phyloP scores from a whole-genome alignment of 2,888 invertebrate genomes.

The Sinohyriopsis cumingii region DNA sequence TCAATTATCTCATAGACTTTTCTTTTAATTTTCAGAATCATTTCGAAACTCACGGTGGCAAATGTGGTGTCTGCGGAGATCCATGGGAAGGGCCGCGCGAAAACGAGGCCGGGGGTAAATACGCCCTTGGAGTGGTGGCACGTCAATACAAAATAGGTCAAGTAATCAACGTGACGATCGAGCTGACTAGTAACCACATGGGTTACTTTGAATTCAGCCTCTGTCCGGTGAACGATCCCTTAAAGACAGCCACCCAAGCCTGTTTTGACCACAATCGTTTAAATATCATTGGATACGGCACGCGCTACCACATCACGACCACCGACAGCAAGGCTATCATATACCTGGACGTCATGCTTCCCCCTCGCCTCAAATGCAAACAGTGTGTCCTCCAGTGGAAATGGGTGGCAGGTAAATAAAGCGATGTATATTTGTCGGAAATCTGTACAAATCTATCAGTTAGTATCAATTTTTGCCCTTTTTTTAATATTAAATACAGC shows the following conservation, averaged over 20 bases:
- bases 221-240: conserved; percentile 41
- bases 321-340: conserved; percentile 13
- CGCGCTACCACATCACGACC: conserved; percentile 25
- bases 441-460: too few relatives aligned
- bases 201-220: conserved; percentile 42
- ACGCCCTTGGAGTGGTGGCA: conserved; percentile 39
- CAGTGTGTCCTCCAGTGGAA: conserved; percentile 72
- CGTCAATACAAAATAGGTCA: conserved; percentile 34
- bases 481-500: too few relatives aligned
- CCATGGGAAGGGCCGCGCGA: conserved; percentile 75
- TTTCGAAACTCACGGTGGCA: conserved; percentile 74
- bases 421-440: not conserved
- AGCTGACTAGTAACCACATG: conserved; percentile 41
- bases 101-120: conserved; percentile 58
- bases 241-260: conserved; percentile 23
- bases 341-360: conserved; percentile 52
- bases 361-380: conserved; percentile 60
- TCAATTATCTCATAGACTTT: not conserved
- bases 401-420: conserved; percentile 65
- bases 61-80: conserved; percentile 92
- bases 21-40: conserved; percentile 32
- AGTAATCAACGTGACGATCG: conserved; percentile 37
- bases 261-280: conserved; percentile 37
- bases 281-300: conserved; percentile 58
- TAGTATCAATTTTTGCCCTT: too few relatives aligned